Evolutionary conservation across 2,797 vertebrate species (phyloP).

Genomic region (Parambassis ranga): DNA sequence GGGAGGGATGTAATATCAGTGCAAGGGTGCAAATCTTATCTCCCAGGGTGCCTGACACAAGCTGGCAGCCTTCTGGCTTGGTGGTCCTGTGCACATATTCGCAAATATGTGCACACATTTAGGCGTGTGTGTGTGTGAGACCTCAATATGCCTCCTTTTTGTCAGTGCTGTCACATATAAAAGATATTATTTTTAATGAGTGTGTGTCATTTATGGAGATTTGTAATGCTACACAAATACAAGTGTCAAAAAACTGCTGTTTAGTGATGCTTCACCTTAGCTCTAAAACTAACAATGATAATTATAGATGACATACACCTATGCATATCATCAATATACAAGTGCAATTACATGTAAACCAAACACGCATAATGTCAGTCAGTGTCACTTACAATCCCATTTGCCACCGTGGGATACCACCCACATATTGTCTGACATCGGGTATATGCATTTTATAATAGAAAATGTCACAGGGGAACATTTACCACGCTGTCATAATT

Average conservation of each 20-base stretch:
- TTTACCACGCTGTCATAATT: slow-evolving; percentile 75
- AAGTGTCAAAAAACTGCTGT: slow-evolving; percentile 26
- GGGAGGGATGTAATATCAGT: slow-evolving; percentile 9
- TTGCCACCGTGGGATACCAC: slow-evolving; percentile 56
- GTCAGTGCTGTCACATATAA: background rate
- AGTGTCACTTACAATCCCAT: slow-evolving; percentile 73
- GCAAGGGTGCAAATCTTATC: slow-evolving; percentile 27
- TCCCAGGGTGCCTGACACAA: slow-evolving; percentile 23
- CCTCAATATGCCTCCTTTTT: background rate
- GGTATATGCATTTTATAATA: slow-evolving; percentile 73
- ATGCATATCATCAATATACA: slow-evolving; percentile 60
- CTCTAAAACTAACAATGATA: slow-evolving; percentile 46
- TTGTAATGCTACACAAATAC: background rate
- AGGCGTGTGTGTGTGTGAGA: background rate
- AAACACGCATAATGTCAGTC: slow-evolving; percentile 49
- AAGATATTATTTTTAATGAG: background rate
- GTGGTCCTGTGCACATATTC: background rate
- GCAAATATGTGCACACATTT: background rate
- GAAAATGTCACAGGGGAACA: slow-evolving; percentile 74
- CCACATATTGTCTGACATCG: slow-evolving; percentile 67
- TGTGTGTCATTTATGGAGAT: background rate
- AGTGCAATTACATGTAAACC: slow-evolving; percentile 62
- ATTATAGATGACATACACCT: slow-evolving; percentile 59
- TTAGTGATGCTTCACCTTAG: background rate
- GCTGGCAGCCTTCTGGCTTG: slow-evolving; percentile 19